Evolutionary conservation across 2,113 vertebrate species (phyloP), one percentile per base, ranked within the genome.

Genomic region (Noctilio leporinus): DNA sequence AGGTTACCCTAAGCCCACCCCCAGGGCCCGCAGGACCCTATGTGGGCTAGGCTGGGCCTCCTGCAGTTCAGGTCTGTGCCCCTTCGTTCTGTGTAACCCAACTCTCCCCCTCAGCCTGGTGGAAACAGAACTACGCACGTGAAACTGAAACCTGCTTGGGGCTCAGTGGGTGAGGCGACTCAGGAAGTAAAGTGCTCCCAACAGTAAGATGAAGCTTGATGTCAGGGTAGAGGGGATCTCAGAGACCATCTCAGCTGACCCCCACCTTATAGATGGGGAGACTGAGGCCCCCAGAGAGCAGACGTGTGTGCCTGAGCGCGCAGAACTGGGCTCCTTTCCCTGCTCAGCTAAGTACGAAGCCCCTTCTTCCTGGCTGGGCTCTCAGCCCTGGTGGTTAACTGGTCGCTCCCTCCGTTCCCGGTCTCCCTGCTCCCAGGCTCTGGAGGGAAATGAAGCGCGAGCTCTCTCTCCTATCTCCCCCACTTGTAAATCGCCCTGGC

Each of bases 21-120:
- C 47, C 38, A 20, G 62, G 17, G 5, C 49, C 85, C 20, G 2
- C 7, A 7, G 40, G 33, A 10, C 14, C 24, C 49, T 28, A 8
- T 17, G 15, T 19, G 28, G n/a, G 43, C 57, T 77, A 11, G 22
- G 49, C 22, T 3, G n/a, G 7, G 53, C 45, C 59, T 28, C 30
- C 35, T 3, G 30, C 1, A 7, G 62, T n/a, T 7, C 5, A 7
- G 7, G 24, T n/a, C 28, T 43, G 81, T 30, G 69, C 40, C 57
- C 38, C 69, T 12, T 26, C 15, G 33, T 78, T 89, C 84, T 55
- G 14, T 73, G 77, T 93, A 86, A 95, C 82, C n/a, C 47, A 67
- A 19, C 28, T 35, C 82, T 26, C 30, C 7, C 45, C 55, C 59
- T 43, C 55, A 17, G 45, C 78, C 80, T 73, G 17, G 4, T 40